These are phyloP conservation scores for Gnatocerus cornutus DNA, from an alignment of 2,888 invertebrate genomes.

Conservation along the genomic window DNA sequence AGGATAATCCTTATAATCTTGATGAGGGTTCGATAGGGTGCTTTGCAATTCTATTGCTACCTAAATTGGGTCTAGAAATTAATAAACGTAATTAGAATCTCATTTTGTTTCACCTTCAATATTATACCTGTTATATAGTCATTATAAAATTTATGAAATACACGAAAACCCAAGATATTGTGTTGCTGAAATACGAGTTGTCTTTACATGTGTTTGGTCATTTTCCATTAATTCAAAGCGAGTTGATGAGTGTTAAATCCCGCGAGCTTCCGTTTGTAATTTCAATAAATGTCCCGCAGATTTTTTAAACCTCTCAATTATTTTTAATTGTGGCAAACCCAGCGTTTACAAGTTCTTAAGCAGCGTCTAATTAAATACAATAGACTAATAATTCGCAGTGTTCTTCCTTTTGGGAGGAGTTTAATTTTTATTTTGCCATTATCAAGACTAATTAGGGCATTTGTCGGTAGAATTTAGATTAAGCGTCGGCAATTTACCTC, in stretches of 20 bases:
- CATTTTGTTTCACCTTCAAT: conserved; percentile 10
- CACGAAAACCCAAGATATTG: background rate
- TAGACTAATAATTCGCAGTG: conserved; percentile 29
- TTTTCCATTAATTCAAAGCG: no score
- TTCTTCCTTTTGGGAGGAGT: conserved; percentile 13
- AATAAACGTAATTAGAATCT: conserved; percentile 33
- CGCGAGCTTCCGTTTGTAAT: no score
- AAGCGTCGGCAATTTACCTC: conserved; percentile 41
- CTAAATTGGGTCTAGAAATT: conserved; percentile 38
- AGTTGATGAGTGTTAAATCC: no score
- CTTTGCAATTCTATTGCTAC: conserved; percentile 40
- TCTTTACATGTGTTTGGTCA: no score
- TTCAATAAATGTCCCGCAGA: background rate
- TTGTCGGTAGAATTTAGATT: conserved; percentile 43
- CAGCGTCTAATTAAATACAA: conserved; percentile 27
- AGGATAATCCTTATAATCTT: conserved; percentile 45
- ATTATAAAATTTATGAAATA: background rate
- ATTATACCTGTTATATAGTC: background rate
- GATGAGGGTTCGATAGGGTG: conserved; percentile 44
- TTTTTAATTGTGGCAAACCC: conserved; percentile 31
- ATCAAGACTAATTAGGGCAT: conserved; percentile 41
- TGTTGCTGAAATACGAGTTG: no score
- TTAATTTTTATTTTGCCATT: conserved; percentile 44
- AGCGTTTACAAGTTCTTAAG: conserved; percentile 6
- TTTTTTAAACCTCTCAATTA: conserved; percentile 14